These are phyloP conservation scores for Thymelicus lineola DNA, from an alignment of 2,888 invertebrate genomes.

Conservation along the genomic window DNA sequence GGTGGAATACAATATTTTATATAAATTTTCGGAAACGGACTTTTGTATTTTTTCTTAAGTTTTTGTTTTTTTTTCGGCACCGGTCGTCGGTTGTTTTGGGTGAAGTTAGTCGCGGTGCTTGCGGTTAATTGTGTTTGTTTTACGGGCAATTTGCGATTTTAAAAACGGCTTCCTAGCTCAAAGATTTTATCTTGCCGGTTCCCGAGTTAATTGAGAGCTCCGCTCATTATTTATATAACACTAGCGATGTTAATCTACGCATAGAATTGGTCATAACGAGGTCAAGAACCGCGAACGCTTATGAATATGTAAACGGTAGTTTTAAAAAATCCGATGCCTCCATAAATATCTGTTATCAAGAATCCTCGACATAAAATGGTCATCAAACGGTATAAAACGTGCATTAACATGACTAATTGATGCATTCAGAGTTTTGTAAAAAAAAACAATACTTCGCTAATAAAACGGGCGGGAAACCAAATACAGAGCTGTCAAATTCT, in stretches of 20 bases:
- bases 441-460: slow-evolving; percentile 42
- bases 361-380: slow-evolving; percentile 49
- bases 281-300: slow-evolving; percentile 70
- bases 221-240: slow-evolving; percentile 63
- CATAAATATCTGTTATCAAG: slow-evolving; percentile 50
- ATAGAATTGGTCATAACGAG: slow-evolving; percentile 71
- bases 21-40: slow-evolving; percentile 75
- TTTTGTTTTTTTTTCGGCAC: slow-evolving; percentile 56
- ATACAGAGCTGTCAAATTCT: slow-evolving; percentile 27
- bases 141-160: slow-evolving; percentile 77
- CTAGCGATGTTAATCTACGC: slow-evolving; percentile 69
- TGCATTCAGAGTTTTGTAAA: slow-evolving; percentile 42
- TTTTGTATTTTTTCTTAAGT: slow-evolving; percentile 54
- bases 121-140: slow-evolving; percentile 76
- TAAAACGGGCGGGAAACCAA: slow-evolving; percentile 38
- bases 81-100: slow-evolving; percentile 63
- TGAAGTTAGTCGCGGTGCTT: slow-evolving; percentile 71
- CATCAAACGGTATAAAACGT: slow-evolving; percentile 46
- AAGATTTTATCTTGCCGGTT: slow-evolving; percentile 54
- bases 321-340: slow-evolving; percentile 54
- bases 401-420: slow-evolving; percentile 50
- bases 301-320: slow-evolving; percentile 73
- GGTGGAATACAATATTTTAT: slow-evolving; percentile 71
- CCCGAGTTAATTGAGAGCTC: slow-evolving; percentile 68
- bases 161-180: slow-evolving; percentile 57